phyloP scores from a whole-genome alignment of 1,140 invertebrate species.

The Drosophila ficusphila region DNA sequence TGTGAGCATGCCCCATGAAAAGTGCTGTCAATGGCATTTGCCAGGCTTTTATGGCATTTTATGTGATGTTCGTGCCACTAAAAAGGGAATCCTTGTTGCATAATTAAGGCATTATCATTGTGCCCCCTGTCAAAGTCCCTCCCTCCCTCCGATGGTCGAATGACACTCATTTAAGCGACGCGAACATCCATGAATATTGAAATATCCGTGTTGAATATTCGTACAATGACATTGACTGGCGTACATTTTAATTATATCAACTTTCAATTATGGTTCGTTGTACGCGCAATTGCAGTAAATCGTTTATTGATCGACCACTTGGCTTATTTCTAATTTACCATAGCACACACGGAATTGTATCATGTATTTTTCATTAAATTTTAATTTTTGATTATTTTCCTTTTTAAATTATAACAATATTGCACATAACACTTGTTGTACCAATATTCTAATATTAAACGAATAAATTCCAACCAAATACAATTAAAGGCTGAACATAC shows the following conservation, averaged over 20 bases:
- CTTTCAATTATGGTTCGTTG: background rate
- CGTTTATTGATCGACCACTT: no score
- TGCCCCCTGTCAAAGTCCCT: conserved; percentile 2
- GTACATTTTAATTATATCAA: background rate
- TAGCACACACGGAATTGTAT: no score
- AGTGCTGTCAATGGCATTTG: conserved; percentile 53
- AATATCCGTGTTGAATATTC: no score
- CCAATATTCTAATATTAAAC: no score
- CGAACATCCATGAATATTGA: conserved; percentile 35
- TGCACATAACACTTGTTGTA: no score
- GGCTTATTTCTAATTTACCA: no score
- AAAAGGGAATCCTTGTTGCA: conserved; percentile 48
- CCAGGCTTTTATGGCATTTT: conserved; percentile 70
- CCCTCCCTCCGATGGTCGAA: background rate
- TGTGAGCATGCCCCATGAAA: conserved; percentile 64
- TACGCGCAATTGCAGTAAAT: background rate
- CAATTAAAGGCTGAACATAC: no score
- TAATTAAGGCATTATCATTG: conserved; percentile 67
- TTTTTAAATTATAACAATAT: no score
- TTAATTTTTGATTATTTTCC: no score
- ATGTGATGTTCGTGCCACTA: conserved; percentile 54
- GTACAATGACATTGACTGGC: conserved; percentile 10
- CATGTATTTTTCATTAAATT: no score
- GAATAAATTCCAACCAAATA: no score
- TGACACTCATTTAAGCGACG: conserved; percentile 34